Percentiles rank a stretch among this genome's conserved stretches.
These are phyloP conservation scores for Oxygymnocypris stewartii DNA, from an alignment of 2,113 vertebrate genomes.

Conservation along the genomic window DNA sequence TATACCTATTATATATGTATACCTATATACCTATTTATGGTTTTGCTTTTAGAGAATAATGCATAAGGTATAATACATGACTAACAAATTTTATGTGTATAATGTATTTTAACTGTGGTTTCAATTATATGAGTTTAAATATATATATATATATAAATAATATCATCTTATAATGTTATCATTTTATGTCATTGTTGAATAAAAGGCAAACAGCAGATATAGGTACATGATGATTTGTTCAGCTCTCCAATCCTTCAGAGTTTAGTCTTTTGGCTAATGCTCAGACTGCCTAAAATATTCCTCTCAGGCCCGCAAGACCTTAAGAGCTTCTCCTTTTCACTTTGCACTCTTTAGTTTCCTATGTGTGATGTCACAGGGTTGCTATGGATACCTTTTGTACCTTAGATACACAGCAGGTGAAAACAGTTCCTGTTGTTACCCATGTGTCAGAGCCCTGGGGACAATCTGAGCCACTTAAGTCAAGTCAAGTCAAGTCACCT, in stretches of 20 bases:
- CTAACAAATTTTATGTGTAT: neutral
- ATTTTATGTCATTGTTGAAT: neutral
- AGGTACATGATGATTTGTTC: too few species aligned
- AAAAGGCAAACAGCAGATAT: too few species aligned
- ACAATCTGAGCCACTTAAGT: neutral
- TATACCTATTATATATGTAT: too few species aligned
- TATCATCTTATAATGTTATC: neutral
- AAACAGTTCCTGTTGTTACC: constrained; percentile 20
- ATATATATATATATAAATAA: constrained; percentile 1
- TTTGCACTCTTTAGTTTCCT: constrained; percentile 24
- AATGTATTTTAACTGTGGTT: neutral
- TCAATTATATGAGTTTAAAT: neutral
- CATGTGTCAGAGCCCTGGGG: constrained; percentile 19
- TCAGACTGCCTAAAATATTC: constrained; percentile 2
- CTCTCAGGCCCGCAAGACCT: neutral
- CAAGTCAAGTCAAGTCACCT: too few species aligned
- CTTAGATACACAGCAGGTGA: constrained; percentile 30
- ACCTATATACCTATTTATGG: neutral
- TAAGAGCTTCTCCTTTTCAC: constrained; percentile 11
- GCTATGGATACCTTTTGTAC: constrained; percentile 28
- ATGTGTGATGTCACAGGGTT: constrained; percentile 37
- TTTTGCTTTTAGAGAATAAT: neutral
- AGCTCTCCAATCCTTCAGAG: neutral
- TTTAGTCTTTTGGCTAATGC: neutral
- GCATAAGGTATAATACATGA: neutral